Percentiles rank a stretch among this genome's conserved stretches.
Evolutionary conservation across 1,140 invertebrate genomes (phyloP).

Genomic region (Parasteatoda tepidariorum): DNA sequence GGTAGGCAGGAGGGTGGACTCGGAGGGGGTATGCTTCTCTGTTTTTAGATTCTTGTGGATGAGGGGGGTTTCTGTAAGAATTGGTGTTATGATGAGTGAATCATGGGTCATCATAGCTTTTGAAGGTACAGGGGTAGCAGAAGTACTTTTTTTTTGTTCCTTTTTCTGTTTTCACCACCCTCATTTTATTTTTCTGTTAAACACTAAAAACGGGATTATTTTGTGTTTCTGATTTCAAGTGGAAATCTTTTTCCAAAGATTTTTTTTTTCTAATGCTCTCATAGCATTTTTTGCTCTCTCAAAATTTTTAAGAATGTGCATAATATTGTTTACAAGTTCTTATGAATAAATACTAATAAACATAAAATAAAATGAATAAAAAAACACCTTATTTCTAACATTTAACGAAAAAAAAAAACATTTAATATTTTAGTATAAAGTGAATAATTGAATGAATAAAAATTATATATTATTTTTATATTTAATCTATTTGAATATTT

Average conservation of each 20-base stretch:
- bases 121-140: background rate
- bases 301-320: too few relatives aligned
- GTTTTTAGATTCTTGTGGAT: slow-evolving; percentile 47
- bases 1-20: background rate
- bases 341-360: too few relatives aligned
- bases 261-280: too few relatives aligned
- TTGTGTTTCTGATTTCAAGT: background rate
- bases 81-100: slow-evolving; percentile 56
- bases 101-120: slow-evolving; percentile 45
- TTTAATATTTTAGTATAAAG: too few relatives aligned
- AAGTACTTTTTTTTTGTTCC: background rate
- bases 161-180: background rate
- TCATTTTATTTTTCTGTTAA: background rate
- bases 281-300: too few relatives aligned
- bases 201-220: background rate
- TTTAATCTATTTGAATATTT: too few relatives aligned
- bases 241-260: background rate
- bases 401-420: too few relatives aligned
- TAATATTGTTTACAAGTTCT: too few relatives aligned
- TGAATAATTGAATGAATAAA: too few relatives aligned
- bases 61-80: slow-evolving; percentile 15
- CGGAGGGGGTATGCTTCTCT: slow-evolving; percentile 2
- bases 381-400: too few relatives aligned
- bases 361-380: too few relatives aligned
- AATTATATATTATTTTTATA: too few relatives aligned